These are phyloP conservation scores for Drosophila setifemur DNA, from an alignment of 1,140 invertebrate genomes.

Conservation along the genomic window DNA sequence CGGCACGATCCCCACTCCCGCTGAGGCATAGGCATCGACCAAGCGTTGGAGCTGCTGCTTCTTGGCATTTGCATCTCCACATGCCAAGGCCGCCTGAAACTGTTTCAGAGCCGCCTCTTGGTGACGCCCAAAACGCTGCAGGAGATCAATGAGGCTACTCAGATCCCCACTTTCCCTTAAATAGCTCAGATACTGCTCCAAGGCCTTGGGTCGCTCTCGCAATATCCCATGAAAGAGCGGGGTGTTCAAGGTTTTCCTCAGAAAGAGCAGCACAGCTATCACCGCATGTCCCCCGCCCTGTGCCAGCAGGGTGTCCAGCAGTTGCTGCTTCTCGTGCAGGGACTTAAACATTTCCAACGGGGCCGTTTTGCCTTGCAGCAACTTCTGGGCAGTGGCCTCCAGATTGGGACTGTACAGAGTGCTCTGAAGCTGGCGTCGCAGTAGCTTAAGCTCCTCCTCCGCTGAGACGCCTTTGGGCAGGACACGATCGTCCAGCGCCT, in stretches of 20 bases:
- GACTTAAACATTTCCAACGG: constrained; percentile 84
- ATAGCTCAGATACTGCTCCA: constrained; percentile 85
- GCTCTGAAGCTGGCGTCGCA: constrained; percentile 74
- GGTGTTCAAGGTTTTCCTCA: constrained; percentile 84
- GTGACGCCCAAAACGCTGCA: constrained; percentile 84
- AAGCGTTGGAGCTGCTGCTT: constrained; percentile 65
- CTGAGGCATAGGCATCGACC: constrained; percentile 55
- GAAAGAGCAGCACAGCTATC: constrained; percentile 84
- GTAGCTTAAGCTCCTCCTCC: constrained; percentile 68
- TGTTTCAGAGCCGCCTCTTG: constrained; percentile 84
- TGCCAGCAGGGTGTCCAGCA: constrained; percentile 84
- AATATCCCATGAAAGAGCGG: constrained; percentile 84
- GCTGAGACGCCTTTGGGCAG: constrained; percentile 64
- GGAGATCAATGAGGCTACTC: constrained; percentile 83
- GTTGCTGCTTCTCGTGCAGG: constrained; percentile 84
- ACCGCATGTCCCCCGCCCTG: constrained; percentile 85
- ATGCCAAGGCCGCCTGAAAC: constrained; percentile 82
- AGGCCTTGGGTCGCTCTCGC: constrained; percentile 82
- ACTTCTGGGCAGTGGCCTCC: constrained; percentile 82
- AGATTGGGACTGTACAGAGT: constrained; percentile 70
- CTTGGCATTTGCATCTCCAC: constrained; percentile 8
- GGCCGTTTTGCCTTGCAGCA: constrained; percentile 83
- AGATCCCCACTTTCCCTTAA: constrained; percentile 83
- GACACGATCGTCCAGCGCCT: constrained; percentile 64
- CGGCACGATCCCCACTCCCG: constrained; percentile 56